Evolutionary conservation across 2,113 vertebrate species (phyloP).

Genomic region (Sula dactylatra): DNA sequence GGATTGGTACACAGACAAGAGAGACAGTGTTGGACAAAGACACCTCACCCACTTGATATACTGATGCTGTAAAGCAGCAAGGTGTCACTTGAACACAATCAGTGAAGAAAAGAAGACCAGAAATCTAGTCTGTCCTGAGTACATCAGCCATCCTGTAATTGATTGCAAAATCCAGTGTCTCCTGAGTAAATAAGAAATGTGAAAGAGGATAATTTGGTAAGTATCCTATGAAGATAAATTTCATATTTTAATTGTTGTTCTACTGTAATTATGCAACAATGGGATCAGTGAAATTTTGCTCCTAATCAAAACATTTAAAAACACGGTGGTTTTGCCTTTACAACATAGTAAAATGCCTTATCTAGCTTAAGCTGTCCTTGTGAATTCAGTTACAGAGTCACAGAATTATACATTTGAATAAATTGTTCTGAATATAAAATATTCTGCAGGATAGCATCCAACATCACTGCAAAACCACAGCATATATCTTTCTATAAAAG

Average conservation of each 20-base stretch:
- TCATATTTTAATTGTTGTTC: background rate
- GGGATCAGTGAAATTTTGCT: background rate
- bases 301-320: background rate
- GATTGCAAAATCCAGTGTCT: background rate
- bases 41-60: accelerated
- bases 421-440: background rate
- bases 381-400: background rate
- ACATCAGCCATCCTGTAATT: background rate
- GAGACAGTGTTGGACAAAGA: background rate
- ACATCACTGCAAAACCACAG: background rate
- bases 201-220: background rate
- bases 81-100: background rate
- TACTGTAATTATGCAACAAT: background rate
- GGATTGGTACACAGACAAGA: background rate
- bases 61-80: background rate
- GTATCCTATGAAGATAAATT: background rate
- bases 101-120: background rate
- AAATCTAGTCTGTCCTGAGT: background rate
- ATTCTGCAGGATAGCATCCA: background rate
- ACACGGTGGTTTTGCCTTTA: background rate
- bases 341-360: background rate
- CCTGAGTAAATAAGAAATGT: background rate
- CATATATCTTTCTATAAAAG: background rate
- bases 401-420: background rate
- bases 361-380: background rate